Conservation (phyloP, 2,888 invertebrate genomes). For the Nebria salina region DNA sequence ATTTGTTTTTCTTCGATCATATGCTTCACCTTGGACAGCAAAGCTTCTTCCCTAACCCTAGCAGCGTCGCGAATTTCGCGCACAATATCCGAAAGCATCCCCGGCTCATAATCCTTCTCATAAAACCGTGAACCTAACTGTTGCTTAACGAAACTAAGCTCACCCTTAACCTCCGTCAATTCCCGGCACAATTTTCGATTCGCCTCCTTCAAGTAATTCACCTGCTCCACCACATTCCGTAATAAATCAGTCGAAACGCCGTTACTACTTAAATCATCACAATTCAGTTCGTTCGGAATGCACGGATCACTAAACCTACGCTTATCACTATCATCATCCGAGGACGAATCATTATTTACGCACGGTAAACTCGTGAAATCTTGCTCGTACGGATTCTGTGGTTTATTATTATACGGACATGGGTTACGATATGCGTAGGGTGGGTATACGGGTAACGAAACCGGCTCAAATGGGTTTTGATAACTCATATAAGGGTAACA, state of each 20-base stretch:
- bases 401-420: conserved; percentile 33
- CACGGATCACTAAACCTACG: conserved; percentile 77
- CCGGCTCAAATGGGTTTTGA: conserved; percentile 68
- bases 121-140: conserved; percentile 55
- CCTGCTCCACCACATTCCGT: conserved; percentile 77
- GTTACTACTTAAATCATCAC: conserved; percentile 62
- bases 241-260: conserved; percentile 69
- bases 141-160: conserved; percentile 61
- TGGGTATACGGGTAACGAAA: conserved; percentile 72
- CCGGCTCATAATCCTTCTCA: conserved; percentile 71
- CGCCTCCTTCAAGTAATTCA: conserved; percentile 74
- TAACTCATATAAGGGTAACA: conserved; percentile 62
- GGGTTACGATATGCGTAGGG: conserved; percentile 50
- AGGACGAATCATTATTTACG: conserved; percentile 68
- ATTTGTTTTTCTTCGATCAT: conserved; percentile 69
- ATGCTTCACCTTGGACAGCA: conserved; percentile 69
- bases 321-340: conserved; percentile 65
- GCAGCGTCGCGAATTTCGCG: conserved; percentile 79
- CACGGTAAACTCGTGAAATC: conserved; percentile 77
- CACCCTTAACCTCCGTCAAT: conserved; percentile 77
- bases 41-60: conserved; percentile 76
- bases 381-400: conserved; percentile 51
- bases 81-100: conserved; percentile 77
- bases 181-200: conserved; percentile 81
- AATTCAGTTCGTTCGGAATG: conserved; percentile 60